Percentiles rank a stretch among this genome's conserved stretches.
Conservation (phyloP, 2,888 invertebrate species). For the Empis stercorea region DNA sequence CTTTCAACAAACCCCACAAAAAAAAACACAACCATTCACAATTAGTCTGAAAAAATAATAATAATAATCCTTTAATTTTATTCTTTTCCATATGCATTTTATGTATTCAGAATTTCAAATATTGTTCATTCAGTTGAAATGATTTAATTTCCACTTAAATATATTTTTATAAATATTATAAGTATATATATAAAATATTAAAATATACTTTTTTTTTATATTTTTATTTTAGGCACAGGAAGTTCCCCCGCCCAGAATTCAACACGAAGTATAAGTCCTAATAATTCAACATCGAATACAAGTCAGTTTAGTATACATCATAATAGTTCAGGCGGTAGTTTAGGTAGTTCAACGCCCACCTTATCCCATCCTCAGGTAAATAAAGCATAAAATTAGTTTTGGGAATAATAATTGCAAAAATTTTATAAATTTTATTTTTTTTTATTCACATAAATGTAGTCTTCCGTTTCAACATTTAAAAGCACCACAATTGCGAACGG, state of each 20-base stretch:
- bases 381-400: not conserved
- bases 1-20: too few relatives aligned
- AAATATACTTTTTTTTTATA: conserved; percentile 11
- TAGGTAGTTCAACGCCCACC: conserved; percentile 36
- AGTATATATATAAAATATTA: too few relatives aligned
- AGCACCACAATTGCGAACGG: conserved; percentile 36
- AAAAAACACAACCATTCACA: too few relatives aligned
- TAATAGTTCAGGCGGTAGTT: conserved; percentile 34
- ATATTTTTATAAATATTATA: too few relatives aligned
- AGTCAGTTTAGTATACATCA: conserved; percentile 37
- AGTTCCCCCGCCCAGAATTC: conserved; percentile 39
- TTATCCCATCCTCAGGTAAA: conserved; percentile 34
- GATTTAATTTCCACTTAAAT: too few relatives aligned
- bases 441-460: conserved; percentile 18
- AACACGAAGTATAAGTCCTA: conserved; percentile 37
- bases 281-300: conserved; percentile 34
- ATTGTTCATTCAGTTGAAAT: too few relatives aligned
- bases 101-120: too few relatives aligned
- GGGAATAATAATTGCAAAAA: not conserved
- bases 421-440: not conserved
- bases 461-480: conserved; percentile 36
- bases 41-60: too few relatives aligned
- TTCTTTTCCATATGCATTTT: too few relatives aligned
- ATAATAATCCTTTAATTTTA: too few relatives aligned
- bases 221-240: conserved; percentile 38